These are phyloP conservation scores for Heptranchias perlo DNA, from an alignment of 2,113 vertebrate genomes.

Conservation along the genomic window DNA sequence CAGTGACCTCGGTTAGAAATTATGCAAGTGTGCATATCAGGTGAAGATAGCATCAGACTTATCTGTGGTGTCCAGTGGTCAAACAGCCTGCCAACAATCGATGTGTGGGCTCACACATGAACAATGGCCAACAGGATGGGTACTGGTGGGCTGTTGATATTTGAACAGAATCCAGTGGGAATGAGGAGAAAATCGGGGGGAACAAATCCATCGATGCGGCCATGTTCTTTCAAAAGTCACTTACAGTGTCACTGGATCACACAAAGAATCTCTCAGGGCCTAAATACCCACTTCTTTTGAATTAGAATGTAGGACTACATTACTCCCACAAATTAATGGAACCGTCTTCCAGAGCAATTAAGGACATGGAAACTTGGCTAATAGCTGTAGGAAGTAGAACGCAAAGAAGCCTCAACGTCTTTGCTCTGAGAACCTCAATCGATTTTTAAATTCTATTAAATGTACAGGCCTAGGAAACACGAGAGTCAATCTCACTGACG, in stretches of 20 bases:
- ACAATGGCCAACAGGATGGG: neutral
- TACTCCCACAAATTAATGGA: neutral
- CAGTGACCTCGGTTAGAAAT: neutral
- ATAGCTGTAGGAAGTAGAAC: neutral
- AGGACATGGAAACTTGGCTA: neutral
- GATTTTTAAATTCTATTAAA: neutral
- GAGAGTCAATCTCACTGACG: neutral
- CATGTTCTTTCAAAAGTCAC: neutral
- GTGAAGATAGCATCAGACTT: neutral
- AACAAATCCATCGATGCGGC: neutral
- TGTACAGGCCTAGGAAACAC: neutral
- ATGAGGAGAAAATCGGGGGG: neutral
- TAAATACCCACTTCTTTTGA: neutral
- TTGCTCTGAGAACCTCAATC: neutral
- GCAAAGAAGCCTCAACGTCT: neutral
- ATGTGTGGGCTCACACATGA: neutral
- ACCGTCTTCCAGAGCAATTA: neutral
- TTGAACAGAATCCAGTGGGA: neutral
- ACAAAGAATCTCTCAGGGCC: neutral
- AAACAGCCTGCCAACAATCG: neutral
- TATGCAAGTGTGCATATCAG: neutral
- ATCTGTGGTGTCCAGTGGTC: neutral
- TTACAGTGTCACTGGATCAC: neutral
- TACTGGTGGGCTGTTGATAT: neutral
- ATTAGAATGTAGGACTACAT: neutral